A percentile compares a stretch with the other conserved stretches of the same genome.
phyloP scores from a whole-genome alignment of 2,888 invertebrate species.

The Agrotis ipsilon region DNA sequence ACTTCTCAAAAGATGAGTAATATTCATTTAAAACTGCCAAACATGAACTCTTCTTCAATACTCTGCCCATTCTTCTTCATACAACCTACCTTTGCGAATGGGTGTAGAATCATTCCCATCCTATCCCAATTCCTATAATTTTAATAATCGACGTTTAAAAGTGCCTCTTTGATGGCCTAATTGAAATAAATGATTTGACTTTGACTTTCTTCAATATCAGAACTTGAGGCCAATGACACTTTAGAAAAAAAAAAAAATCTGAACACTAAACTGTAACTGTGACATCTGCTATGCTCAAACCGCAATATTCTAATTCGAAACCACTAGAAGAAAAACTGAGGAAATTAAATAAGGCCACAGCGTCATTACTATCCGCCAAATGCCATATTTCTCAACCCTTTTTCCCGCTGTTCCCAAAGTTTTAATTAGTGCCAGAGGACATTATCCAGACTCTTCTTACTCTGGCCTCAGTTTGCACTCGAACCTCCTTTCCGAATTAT shows the following conservation, averaged over 20 bases:
- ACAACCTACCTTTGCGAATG: no score
- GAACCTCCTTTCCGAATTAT: slow-evolving; percentile 79
- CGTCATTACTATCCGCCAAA: slow-evolving; percentile 86
- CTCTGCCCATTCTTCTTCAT: no score
- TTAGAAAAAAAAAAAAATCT: not conserved
- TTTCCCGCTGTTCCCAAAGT: slow-evolving; percentile 87
- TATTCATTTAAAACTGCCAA: no score
- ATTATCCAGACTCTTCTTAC: slow-evolving; percentile 85
- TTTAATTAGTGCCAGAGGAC: slow-evolving; percentile 91
- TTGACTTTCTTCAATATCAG: not conserved
- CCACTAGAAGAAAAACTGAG: slow-evolving; percentile 80
- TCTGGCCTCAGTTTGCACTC: slow-evolving; percentile 74
- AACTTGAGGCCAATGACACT: not conserved
- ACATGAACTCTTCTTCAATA: no score
- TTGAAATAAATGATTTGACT: no score
- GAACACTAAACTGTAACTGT: not conserved
- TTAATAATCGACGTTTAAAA: no score
- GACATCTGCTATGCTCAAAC: slow-evolving; percentile 18
- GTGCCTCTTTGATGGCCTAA: no score
- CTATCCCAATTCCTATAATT: no score
- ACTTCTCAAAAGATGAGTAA: no score
- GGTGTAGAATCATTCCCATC: no score
- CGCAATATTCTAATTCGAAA: slow-evolving; percentile 75
- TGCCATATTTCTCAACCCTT: slow-evolving; percentile 89
- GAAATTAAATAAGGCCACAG: slow-evolving; percentile 84